Evolutionary conservation across 2,113 vertebrate genomes (phyloP).

Genomic region (Toxostoma redivivum): DNA sequence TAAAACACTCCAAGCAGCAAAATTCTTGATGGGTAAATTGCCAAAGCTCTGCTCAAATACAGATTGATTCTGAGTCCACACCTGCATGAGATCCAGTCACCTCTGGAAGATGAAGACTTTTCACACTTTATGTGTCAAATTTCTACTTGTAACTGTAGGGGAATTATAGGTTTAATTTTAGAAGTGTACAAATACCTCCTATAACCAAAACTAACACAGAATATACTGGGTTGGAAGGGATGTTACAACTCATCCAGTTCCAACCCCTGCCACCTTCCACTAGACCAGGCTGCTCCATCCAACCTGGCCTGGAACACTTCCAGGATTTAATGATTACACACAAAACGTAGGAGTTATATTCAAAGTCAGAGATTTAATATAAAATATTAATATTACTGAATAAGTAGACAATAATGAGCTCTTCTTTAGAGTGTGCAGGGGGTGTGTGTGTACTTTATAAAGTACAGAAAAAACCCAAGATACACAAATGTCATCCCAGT

Average conservation of each 20-base stretch:
- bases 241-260: not conserved
- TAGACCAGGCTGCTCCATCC: not conserved
- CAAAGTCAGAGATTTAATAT: not conserved
- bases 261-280: not conserved
- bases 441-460: not conserved
- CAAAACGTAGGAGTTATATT: not conserved
- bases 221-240: not conserved
- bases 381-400: not conserved
- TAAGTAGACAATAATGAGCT: not conserved
- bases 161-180: not conserved
- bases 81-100: not conserved
- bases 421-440: not conserved
- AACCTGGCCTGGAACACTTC: not conserved
- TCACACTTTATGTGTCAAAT: rapidly evolving
- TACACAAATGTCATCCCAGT: not conserved
- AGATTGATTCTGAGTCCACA: not conserved
- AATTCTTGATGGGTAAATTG: not conserved
- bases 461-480: not conserved
- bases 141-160: not conserved
- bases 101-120: not conserved
- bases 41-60: not conserved
- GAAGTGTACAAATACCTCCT: not conserved
- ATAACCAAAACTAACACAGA: not conserved
- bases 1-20: not conserved
- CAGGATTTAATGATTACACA: not conserved